Conservation (phyloP, 1,140 invertebrate genomes). For the Caenorhabditis briggsae region DNA sequence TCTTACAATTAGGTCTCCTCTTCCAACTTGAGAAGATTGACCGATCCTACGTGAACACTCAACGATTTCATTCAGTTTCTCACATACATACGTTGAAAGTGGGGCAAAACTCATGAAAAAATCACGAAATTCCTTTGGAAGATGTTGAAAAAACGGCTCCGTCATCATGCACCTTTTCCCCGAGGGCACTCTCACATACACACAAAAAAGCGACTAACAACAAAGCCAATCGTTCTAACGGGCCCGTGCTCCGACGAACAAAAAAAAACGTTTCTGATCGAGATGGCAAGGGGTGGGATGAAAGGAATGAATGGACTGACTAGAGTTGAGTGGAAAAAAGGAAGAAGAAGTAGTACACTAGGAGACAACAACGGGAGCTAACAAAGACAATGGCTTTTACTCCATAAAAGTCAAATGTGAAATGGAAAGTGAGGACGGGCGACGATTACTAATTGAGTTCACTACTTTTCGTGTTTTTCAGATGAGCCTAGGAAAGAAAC, state of each 20-base stretch:
- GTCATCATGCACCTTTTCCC: slow-evolving; percentile 48
- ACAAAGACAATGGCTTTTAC: slow-evolving; percentile 35
- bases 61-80: not conserved
- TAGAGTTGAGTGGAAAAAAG: slow-evolving; percentile 24
- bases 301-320: slow-evolving; percentile 48
- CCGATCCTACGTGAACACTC: not conserved
- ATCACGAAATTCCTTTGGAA: slow-evolving; percentile 42
- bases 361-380: slow-evolving; percentile 7
- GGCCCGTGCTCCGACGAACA: slow-evolving; percentile 9
- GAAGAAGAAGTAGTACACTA: not conserved
- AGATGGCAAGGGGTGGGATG: slow-evolving; percentile 37
- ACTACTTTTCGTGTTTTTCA: not conserved
- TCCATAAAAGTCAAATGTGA: slow-evolving; percentile 45
- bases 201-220: slow-evolving; percentile 45
- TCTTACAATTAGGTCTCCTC: no score
- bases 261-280: slow-evolving; percentile 53
- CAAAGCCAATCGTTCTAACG: slow-evolving; percentile 52
- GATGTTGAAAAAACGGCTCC: slow-evolving; percentile 33
- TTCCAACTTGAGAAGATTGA: no score
- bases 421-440: slow-evolving; percentile 4
- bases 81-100: slow-evolving; percentile 4
- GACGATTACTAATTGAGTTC: slow-evolving; percentile 35
- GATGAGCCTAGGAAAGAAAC: not conserved
- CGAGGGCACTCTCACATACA: slow-evolving; percentile 37
- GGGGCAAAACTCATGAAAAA: slow-evolving; percentile 46